Conservation (phyloP, 2,113 vertebrate genomes). For the Zingel zingel region DNA sequence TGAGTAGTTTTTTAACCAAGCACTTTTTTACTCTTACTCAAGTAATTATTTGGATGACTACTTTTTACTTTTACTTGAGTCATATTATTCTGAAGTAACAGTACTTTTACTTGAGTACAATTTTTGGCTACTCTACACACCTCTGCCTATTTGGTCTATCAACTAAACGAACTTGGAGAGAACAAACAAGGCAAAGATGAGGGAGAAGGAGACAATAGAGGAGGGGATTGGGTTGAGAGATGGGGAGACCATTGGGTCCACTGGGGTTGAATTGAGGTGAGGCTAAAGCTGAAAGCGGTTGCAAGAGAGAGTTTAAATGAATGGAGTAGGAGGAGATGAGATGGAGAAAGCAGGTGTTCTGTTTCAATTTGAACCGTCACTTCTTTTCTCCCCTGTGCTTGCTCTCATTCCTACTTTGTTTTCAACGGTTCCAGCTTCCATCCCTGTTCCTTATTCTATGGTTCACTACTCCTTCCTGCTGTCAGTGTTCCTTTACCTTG, state of each 20-base stretch:
- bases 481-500: constrained; percentile 20
- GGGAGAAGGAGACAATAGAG: constrained; percentile 15
- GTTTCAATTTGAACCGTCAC: constrained; percentile 13
- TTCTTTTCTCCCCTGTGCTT: not conserved
- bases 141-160: constrained; percentile 60
- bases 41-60: no score
- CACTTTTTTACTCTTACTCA: no score
- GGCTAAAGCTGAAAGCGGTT: not conserved
- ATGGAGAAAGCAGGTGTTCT: constrained; percentile 13
- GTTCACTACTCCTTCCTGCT: constrained; percentile 29
- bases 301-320: constrained; percentile 28
- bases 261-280: not conserved
- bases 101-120: no score
- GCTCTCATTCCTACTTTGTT: constrained; percentile 17
- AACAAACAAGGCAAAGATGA: constrained; percentile 26
- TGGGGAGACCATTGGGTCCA: not conserved
- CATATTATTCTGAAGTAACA: no score
- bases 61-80: no score
- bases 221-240: not conserved
- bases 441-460: not conserved
- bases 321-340: constrained; percentile 1
- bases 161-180: constrained; percentile 53
- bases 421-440: constrained; percentile 15
- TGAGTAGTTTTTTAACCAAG: no score
- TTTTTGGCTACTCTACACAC: no score